Evolutionary conservation across 2,888 invertebrate genomes (phyloP).

Genomic region (Drosophila kambysellisi): DNA sequence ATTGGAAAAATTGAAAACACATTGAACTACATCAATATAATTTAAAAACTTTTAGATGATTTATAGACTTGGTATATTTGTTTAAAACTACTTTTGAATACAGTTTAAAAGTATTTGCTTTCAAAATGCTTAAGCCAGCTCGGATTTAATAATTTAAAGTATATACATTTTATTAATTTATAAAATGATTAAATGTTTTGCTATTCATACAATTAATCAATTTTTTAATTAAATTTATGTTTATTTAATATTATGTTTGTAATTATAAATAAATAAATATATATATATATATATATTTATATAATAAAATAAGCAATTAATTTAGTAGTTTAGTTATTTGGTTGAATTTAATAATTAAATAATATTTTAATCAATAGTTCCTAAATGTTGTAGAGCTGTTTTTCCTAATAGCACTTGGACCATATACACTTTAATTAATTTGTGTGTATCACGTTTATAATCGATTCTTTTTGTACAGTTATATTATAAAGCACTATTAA

Average conservation of each 20-base stretch:
- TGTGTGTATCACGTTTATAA: background rate
- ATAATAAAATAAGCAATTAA: background rate
- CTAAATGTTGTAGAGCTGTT: background rate
- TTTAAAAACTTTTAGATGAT: background rate
- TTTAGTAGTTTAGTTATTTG: background rate
- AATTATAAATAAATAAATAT: background rate
- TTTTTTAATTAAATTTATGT: background rate
- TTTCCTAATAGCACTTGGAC: background rate
- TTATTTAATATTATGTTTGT: background rate
- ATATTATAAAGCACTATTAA: background rate
- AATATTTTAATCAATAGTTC: too few relatives aligned
- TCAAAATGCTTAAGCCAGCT: background rate
- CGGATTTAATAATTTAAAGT: background rate
- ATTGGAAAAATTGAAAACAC: background rate
- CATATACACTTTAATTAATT: background rate
- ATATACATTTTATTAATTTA: background rate
- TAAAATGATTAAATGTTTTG: background rate
- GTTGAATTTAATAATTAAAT: background rate
- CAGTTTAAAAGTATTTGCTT: background rate
- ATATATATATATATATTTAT: background rate
- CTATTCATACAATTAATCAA: background rate
- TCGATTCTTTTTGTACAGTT: background rate
- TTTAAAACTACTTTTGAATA: background rate
- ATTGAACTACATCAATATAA: background rate
- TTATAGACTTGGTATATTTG: background rate